Evolutionary conservation across 2,888 invertebrate genomes (phyloP).

Genomic region (Torymus auratus): DNA sequence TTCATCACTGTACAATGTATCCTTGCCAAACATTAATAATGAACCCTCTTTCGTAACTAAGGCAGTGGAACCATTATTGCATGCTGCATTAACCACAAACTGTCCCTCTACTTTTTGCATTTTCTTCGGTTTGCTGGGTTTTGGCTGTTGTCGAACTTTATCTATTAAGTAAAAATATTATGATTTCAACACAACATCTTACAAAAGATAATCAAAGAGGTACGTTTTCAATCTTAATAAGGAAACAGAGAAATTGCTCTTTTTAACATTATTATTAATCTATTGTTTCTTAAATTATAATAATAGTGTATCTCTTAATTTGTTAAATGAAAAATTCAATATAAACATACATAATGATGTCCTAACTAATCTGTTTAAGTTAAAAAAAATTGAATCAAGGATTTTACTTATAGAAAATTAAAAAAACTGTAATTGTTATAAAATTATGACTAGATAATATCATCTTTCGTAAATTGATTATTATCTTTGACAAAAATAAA

Average conservation of each 20-base stretch:
- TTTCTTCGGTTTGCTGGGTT: slow-evolving; percentile 94
- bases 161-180: slow-evolving; percentile 65
- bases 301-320: too few species aligned
- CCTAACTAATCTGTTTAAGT: too few species aligned
- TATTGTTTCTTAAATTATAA: not conserved
- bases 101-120: slow-evolving; percentile 93
- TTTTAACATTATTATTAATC: not conserved
- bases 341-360: too few species aligned
- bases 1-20: slow-evolving; percentile 89
- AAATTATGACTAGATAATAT: not conserved
- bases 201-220: too few species aligned
- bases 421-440: not conserved
- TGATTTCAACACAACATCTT: not conserved
- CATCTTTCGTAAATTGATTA: too few species aligned
- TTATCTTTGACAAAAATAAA: too few species aligned
- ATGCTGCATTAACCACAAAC: slow-evolving; percentile 88
- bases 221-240: too few species aligned
- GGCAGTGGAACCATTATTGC: slow-evolving; percentile 96
- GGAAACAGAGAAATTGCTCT: not conserved
- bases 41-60: slow-evolving; percentile 94
- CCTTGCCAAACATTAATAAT: slow-evolving; percentile 96
- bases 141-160: slow-evolving; percentile 86
- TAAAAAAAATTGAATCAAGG: too few species aligned
- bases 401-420: not conserved
- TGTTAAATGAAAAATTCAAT: too few species aligned